phyloP scores from a whole-genome alignment of 2,888 invertebrate genomes.

The Syritta pipiens region DNA sequence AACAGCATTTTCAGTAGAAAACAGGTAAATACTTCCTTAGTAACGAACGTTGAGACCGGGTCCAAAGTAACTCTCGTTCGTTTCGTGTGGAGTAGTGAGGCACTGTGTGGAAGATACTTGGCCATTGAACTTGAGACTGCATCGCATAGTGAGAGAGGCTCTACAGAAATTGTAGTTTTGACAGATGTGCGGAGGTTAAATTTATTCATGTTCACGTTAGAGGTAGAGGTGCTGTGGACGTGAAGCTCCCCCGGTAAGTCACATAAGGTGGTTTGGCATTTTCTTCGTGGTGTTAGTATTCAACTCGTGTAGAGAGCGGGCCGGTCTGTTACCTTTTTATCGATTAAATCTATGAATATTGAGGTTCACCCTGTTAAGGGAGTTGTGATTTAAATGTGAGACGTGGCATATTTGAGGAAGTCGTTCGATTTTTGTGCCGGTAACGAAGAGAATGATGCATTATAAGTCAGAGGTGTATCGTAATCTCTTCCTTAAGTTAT shows the following conservation, averaged over 20 bases:
- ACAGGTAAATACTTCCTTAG: conserved; percentile 17
- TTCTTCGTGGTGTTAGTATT: conserved; percentile 33
- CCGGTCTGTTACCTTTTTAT: conserved; percentile 2
- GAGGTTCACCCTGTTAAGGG: neutral
- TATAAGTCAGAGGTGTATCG: too few relatives aligned
- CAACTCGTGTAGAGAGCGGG: conserved; percentile 3
- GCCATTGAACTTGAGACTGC: conserved; percentile 59
- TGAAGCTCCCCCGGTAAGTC: neutral
- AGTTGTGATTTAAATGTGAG: conserved; percentile 29
- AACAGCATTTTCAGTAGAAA: neutral
- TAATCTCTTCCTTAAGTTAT: too few relatives aligned
- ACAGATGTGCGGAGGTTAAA: conserved; percentile 16
- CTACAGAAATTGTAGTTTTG: conserved; percentile 11
- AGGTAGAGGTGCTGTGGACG: too few relatives aligned
- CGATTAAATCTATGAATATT: conserved; percentile 35
- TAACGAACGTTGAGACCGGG: neutral
- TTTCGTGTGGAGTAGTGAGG: neutral
- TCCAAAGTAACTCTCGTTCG: neutral
- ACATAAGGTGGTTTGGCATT: too few relatives aligned
- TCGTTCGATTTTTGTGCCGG: too few relatives aligned
- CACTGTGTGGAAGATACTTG: conserved; percentile 15
- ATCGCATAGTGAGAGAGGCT: conserved; percentile 5
- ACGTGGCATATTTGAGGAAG: too few relatives aligned
- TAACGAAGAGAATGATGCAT: too few relatives aligned
- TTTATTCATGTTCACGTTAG: conserved; percentile 47